Evolutionary conservation across 1,140 invertebrate genomes (phyloP).

Genomic region (Saccostrea glomerata): DNA sequence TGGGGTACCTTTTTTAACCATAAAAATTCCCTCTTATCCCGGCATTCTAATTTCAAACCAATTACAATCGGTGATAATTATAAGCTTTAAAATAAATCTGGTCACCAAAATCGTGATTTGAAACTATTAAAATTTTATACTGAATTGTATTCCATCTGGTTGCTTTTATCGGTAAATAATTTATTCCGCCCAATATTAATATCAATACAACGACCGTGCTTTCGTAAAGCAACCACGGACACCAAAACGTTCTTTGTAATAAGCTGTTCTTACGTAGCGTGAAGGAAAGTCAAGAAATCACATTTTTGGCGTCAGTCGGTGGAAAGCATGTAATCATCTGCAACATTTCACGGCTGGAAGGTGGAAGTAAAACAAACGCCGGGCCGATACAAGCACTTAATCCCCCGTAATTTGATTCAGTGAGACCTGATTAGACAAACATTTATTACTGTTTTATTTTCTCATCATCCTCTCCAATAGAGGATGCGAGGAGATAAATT

Average conservation of each 20-base stretch:
- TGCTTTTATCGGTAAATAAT: background rate
- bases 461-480: conserved; percentile 18
- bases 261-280: background rate
- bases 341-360: conserved; percentile 23
- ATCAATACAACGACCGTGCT: background rate
- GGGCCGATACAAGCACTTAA: conserved; percentile 10
- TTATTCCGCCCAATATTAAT: conserved; percentile 21
- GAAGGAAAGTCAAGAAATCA: conserved; percentile 19
- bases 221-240: background rate
- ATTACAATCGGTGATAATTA: conserved; percentile 8
- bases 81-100: conserved; percentile 14
- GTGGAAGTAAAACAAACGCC: background rate
- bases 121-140: background rate
- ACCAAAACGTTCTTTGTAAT: background rate
- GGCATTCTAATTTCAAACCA: conserved; percentile 5
- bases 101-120: conserved; percentile 15
- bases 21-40: background rate
- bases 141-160: background rate
- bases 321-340: conserved; percentile 28
- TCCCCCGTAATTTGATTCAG: conserved; percentile 20
- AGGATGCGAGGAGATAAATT: conserved; percentile 1
- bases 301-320: conserved; percentile 16
- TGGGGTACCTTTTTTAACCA: background rate
- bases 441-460: conserved; percentile 39
- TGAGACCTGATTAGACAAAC: conserved; percentile 27